Base-by-base conservation (phyloP, 2,888 invertebrate species). In the Acleris laterana region DNA sequence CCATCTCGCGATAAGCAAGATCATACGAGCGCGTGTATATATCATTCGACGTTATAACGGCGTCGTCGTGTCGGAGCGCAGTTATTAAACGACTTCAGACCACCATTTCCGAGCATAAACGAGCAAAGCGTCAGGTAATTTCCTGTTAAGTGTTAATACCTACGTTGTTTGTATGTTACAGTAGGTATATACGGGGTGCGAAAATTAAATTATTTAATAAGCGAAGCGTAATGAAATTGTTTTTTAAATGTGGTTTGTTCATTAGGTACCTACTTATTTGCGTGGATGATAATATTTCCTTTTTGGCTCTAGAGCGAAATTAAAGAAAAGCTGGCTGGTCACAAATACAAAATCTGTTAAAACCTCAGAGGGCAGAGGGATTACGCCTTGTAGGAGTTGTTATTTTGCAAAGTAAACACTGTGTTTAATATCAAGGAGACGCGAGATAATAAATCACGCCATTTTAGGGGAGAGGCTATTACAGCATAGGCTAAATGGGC, bases 1-100 rank as follows among this genome's bases (percentile, higher is more conserved):
- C 76, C 74, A 72, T 69, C 66, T 55, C 69, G 48, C 38, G 17
- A 42, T 60, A 17, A 60, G 38, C 32, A 17, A 6, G 22, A 44
- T 44, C 25, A 22, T 28, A 44, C n/a, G 17, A 17, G n/a, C 7
- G 5, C 46, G 3, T 17, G 20, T 6, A 20, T 32, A 17, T 28
- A 17, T 49, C 17, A 13, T 32, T 20, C 19, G 46, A 59, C 28
- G 28, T 49, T 25, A 58, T 49, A 46, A 46, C 25, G 49, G 28
- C 7, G 44, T 17, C 7, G 44, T 17, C 49, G 55, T 20, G 20
- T 44, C 55, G 49, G 55, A 42, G 64, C 55, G 42, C 49, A 49
- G 60, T 50, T 60, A 60, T 60, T 55, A 60, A 64, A 60, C 59
- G 64, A 64, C 49, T 42, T 20, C 64, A 22, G 56, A 38, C 46